Base-by-base conservation (phyloP, 1,140 invertebrate genomes). In the Anastrepha obliqua region DNA sequence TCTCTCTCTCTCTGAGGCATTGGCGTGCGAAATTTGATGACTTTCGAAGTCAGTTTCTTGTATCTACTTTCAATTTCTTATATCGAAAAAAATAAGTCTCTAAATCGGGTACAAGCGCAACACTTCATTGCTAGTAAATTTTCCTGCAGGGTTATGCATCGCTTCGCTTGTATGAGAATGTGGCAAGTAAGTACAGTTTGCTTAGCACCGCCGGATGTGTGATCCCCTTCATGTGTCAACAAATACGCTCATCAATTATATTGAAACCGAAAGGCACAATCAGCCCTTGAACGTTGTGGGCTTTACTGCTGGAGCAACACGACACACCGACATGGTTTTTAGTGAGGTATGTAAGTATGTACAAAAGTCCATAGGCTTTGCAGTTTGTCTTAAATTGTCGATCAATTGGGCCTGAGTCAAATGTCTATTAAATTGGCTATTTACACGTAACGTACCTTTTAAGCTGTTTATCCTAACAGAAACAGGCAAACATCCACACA, bases 341-440 rank as follows among this genome's bases (percentile, higher is more conserved):
- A 29, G 29, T 29, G 29, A 29, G 29, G 29, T n/a, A 62, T 17
- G 15, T 62, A 62, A 4, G 4, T 17, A 62, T 17, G 60, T 55
- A 9, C 9, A 55, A 55, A 55, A 7, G 29, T 13, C 70, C 1
- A 2, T 4, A 51, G 8, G 15, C 13, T 51, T 44, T 39, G 3
- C 17, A 74, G 13, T 74, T 74, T 47, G 17, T 17, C 13, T 2
- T 17, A 74, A 74, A 3, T 47, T 47, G n/a, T 74, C 70, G 39
- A 74, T 74, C 60, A 62, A 62, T 62, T 62, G 60, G 13, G n/a
- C 1, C 70, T 74, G 44, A 74, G 44, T 42, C 44, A 74, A 74
- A 74, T 74, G 17, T 74, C 70, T 74, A 74, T 74, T 74, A n/a
- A 74, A 74, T 74, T 51, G 13, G 70, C 11, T 74, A 74, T 74